Percentiles rank a stretch among this genome's conserved stretches.
These are phyloP conservation scores for Sula dactylatra DNA, from an alignment of 2,113 vertebrate species.

Conservation along the genomic window DNA sequence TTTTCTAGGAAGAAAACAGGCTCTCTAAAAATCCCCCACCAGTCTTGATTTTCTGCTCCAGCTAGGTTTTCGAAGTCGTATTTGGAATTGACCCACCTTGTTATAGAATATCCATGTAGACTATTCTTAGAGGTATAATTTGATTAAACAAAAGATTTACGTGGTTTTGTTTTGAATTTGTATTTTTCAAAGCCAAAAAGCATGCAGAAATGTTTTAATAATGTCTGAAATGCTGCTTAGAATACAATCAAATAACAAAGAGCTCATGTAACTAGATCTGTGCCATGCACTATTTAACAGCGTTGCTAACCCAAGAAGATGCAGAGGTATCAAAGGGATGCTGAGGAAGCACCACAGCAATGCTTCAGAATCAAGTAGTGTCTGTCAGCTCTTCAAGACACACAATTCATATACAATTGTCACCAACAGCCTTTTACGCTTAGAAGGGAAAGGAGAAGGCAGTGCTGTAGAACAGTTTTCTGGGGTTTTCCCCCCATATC, in stretches of 20 bases:
- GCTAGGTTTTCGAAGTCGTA: background rate
- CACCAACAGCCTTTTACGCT: background rate
- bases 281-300: background rate
- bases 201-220: background rate
- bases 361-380: background rate
- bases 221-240: background rate
- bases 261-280: background rate
- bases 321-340: background rate
- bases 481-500: background rate
- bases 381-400: background rate
- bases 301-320: background rate
- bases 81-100: background rate
- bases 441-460: background rate
- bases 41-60: background rate
- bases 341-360: background rate
- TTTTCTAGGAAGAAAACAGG: background rate
- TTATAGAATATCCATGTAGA: background rate
- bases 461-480: background rate
- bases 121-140: background rate
- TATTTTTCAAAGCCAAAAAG: slow-evolving; percentile 4
- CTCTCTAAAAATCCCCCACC: background rate
- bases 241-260: background rate
- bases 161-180: background rate
- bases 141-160: background rate
- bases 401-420: background rate